Conservation (phyloP, 2,797 vertebrate species). For the Linurgus olivaceus region DNA sequence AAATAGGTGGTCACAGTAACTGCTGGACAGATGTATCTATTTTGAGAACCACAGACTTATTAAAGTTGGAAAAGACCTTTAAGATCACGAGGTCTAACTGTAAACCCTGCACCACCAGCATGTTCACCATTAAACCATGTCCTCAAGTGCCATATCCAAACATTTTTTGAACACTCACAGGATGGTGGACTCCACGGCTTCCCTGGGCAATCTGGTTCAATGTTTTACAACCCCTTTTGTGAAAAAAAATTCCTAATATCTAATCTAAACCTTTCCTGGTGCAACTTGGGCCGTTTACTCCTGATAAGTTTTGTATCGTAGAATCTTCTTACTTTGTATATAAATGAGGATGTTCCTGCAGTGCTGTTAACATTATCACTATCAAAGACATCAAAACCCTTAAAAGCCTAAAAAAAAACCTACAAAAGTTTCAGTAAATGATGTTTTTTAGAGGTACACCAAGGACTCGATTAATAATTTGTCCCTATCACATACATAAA, state of each 20-base stretch:
- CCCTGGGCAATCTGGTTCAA: background rate
- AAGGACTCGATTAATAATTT: background rate
- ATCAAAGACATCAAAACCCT: background rate
- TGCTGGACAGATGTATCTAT: background rate
- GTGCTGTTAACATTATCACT: background rate
- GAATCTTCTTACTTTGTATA: background rate
- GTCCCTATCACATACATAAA: background rate
- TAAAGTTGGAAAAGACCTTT: background rate
- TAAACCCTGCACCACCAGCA: background rate
- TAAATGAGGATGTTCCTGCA: background rate
- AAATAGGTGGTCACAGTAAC: background rate
- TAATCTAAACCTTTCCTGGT: background rate
- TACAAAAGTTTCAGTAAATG: background rate
- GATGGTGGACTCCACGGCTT: background rate
- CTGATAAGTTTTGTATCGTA: background rate
- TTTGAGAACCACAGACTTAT: background rate
- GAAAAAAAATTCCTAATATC: background rate
- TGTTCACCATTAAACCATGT: background rate
- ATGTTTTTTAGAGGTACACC: background rate
- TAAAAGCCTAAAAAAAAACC: background rate
- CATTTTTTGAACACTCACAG: background rate
- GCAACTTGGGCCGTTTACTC: background rate
- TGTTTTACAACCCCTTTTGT: background rate
- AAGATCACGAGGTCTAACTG: background rate
- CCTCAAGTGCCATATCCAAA: background rate